phyloP scores from a whole-genome alignment of 2,797 vertebrate genomes.

The Lerista edwardsae region DNA sequence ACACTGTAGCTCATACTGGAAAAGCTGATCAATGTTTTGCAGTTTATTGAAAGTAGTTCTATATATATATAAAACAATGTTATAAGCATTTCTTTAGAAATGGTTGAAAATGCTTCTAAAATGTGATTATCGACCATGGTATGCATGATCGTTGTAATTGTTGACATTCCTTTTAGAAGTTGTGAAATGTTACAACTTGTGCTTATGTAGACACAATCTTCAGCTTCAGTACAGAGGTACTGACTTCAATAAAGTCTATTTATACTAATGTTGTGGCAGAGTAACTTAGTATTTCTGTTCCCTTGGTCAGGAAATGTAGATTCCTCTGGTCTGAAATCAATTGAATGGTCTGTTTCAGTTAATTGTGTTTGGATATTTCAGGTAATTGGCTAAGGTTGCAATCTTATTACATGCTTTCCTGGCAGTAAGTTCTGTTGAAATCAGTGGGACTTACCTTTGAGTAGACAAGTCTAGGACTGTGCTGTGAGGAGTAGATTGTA shows the following conservation, averaged over 20 bases:
- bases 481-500: neutral
- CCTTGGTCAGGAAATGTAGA: slow-evolving; percentile 38
- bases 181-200: slow-evolving; percentile 90
- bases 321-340: slow-evolving; percentile 27
- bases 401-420: too few species aligned
- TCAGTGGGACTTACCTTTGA: too few species aligned
- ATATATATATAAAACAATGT: slow-evolving; percentile 81
- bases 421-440: too few species aligned
- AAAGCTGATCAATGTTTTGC: slow-evolving; percentile 88
- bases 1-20: slow-evolving; percentile 86
- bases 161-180: slow-evolving; percentile 92
- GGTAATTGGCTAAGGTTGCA: neutral
- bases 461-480: too few species aligned
- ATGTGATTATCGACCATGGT: slow-evolving; percentile 86
- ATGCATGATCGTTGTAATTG: slow-evolving; percentile 91
- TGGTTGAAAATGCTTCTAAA: slow-evolving; percentile 87
- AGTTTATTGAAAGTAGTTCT: slow-evolving; percentile 89
- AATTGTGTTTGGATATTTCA: slow-evolving; percentile 17
- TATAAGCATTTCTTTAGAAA: slow-evolving; percentile 87
- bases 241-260: slow-evolving; percentile 89
- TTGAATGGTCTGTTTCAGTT: slow-evolving; percentile 36
- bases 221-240: slow-evolving; percentile 88
- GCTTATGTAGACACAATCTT: slow-evolving; percentile 90
- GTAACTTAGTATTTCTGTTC: slow-evolving; percentile 73
- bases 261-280: slow-evolving; percentile 78